Conservation (phyloP, 2,888 invertebrate species). For the Ochropacha duplaris region DNA sequence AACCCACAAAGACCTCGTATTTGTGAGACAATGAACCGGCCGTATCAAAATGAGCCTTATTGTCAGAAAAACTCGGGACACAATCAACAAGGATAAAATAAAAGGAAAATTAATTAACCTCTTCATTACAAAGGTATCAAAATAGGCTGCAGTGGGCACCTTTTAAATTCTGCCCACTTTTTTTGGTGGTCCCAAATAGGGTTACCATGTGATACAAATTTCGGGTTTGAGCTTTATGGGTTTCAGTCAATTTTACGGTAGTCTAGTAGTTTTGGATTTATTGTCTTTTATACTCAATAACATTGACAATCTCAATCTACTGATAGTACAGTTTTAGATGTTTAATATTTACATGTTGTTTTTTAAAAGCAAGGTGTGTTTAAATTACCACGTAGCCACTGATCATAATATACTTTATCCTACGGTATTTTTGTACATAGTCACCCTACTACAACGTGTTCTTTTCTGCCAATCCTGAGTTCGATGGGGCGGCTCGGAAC, state of each 20-base stretch:
- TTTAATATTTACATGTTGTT: too few relatives aligned
- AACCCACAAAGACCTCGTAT: too few relatives aligned
- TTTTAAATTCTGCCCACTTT: constrained; percentile 39
- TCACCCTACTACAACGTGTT: constrained; percentile 18
- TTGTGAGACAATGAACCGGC: neutral
- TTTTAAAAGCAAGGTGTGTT: too few relatives aligned
- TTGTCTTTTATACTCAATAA: too few relatives aligned
- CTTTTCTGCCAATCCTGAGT: constrained; percentile 54
- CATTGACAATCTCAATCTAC: too few relatives aligned
- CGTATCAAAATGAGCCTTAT: neutral
- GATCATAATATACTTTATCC: too few relatives aligned
- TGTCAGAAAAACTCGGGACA: constrained; percentile 23
- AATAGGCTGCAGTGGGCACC: constrained; percentile 37
- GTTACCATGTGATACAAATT: neutral
- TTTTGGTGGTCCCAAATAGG: constrained; percentile 28
- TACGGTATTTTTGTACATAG: neutral
- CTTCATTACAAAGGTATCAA: constrained; percentile 33
- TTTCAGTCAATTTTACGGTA: too few relatives aligned
- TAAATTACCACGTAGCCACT: too few relatives aligned
- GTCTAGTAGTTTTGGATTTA: too few relatives aligned
- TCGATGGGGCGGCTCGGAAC: constrained; percentile 52
- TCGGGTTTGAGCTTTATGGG: neutral
- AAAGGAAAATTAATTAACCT: constrained; percentile 46
- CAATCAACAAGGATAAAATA: constrained; percentile 31
- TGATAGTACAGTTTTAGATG: too few relatives aligned